phyloP scores from a whole-genome alignment of 2,113 vertebrate species.

The Phyllostomus hastatus region DNA sequence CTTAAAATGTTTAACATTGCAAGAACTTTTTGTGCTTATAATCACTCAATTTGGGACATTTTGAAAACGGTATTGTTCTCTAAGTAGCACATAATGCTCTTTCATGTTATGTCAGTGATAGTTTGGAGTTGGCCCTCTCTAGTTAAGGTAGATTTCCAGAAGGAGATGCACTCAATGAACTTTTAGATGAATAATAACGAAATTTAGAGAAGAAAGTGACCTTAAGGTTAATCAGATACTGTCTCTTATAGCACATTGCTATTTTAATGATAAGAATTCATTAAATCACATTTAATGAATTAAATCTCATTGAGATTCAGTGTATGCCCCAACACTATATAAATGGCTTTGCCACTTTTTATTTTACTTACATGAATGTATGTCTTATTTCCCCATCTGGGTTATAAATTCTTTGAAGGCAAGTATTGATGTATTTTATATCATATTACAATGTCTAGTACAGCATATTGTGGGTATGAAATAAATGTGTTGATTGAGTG shows the following conservation, averaged over 20 bases:
- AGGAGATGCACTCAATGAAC: not conserved
- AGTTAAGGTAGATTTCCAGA: constrained; percentile 15
- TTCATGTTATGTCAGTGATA: not conserved
- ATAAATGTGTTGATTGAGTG: not conserved
- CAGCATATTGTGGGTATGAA: not conserved
- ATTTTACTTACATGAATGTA: not conserved
- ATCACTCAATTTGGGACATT: not conserved
- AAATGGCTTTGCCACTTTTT: not conserved
- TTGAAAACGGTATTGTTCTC: not conserved
- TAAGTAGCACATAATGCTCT: not conserved
- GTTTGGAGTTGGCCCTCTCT: not conserved
- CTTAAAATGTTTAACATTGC: constrained; percentile 8
- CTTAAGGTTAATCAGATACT: not conserved
- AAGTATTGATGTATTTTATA: not conserved
- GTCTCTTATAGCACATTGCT: not conserved
- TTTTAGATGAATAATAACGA: not conserved
- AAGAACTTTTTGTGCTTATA: not conserved
- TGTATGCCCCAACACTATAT: not conserved
- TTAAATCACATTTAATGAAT: not conserved
- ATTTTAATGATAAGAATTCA: constrained; percentile 7
- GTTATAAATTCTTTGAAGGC: constrained; percentile 32
- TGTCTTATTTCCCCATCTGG: not conserved
- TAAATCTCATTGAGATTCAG: not conserved
- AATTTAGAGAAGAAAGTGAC: not conserved
- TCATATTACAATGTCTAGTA: not conserved